Percentiles rank a stretch among this genome's conserved stretches.
Conservation (phyloP, 1,140 invertebrate species). For the Bilobella aurantiaca region DNA sequence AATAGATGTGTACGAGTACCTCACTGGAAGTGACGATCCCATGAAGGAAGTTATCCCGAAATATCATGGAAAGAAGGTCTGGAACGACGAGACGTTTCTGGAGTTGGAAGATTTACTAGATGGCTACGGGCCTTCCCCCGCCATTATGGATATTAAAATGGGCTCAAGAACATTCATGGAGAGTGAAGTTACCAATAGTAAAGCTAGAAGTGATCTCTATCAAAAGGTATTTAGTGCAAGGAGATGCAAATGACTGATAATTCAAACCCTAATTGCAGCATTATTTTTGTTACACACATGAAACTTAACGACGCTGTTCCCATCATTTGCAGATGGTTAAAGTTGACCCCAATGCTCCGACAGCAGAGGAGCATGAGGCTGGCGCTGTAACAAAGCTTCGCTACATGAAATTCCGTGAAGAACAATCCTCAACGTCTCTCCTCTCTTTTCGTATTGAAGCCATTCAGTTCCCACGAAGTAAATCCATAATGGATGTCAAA, state of each 20-base stretch:
- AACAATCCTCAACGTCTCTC: slow-evolving; percentile 80
- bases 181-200: slow-evolving; percentile 59
- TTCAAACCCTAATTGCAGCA: not conserved
- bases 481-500: slow-evolving; percentile 18
- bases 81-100: slow-evolving; percentile 76
- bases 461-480: slow-evolving; percentile 57
- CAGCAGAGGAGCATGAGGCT: slow-evolving; percentile 61
- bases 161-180: slow-evolving; percentile 86
- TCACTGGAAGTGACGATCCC: not conserved
- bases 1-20: slow-evolving; percentile 10
- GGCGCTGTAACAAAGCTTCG: slow-evolving; percentile 79
- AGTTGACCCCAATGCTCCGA: slow-evolving; percentile 75
- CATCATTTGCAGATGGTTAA: slow-evolving; percentile 74
- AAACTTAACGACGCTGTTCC: slow-evolving; percentile 38
- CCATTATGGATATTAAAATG: slow-evolving; percentile 78
- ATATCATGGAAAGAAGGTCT: slow-evolving; percentile 75
- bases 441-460: slow-evolving; percentile 94
- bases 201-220: slow-evolving; percentile 60
- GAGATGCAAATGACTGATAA: not conserved
- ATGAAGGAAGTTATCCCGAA: slow-evolving; percentile 55
- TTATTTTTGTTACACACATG: not conserved
- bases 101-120: slow-evolving; percentile 79
- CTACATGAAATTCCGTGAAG: slow-evolving; percentile 91
- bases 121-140: slow-evolving; percentile 12
- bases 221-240: slow-evolving; percentile 49